Evolutionary conservation across 2,797 vertebrate species (phyloP).

Genomic region (Trachurus trachurus): DNA sequence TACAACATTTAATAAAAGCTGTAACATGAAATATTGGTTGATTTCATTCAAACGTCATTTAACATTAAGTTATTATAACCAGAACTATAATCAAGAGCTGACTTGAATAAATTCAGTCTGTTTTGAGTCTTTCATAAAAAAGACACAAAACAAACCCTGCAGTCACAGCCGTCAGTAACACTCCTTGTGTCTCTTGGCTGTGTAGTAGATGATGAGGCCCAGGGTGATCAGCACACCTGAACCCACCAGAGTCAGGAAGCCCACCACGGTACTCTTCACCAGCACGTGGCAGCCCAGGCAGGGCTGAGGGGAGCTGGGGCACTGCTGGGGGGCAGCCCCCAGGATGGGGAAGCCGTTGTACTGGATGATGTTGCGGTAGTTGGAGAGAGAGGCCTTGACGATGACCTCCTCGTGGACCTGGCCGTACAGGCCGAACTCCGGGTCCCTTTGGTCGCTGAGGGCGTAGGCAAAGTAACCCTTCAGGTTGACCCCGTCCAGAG

Average conservation of each 20-base stretch:
- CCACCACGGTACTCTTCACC: conserved; percentile 87
- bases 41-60: background rate
- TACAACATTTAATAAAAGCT: conserved; percentile 5
- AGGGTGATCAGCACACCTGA: conserved; percentile 89
- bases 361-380: conserved; percentile 92
- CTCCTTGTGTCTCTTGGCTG: conserved; percentile 85
- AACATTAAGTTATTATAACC: background rate
- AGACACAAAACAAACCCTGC: background rate
- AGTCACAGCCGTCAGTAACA: conserved; percentile 39
- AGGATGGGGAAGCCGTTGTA: conserved; percentile 90
- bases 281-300: conserved; percentile 86
- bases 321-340: conserved; percentile 75
- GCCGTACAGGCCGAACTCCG: conserved; percentile 92
- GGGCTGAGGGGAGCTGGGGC: conserved; percentile 74
- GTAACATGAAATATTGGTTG: conserved; percentile 6
- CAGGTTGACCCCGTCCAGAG: conserved; percentile 93
- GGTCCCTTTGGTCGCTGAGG: conserved; percentile 92
- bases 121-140: conserved; percentile 5
- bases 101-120: background rate
- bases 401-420: conserved; percentile 88
- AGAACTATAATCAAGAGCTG: background rate
- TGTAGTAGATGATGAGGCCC: conserved; percentile 91
- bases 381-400: conserved; percentile 90
- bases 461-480: conserved; percentile 96
- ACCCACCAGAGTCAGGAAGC: conserved; percentile 90